phyloP scores from a whole-genome alignment of 2,797 vertebrate genomes.

The Oryzias dopingdopingensis region DNA sequence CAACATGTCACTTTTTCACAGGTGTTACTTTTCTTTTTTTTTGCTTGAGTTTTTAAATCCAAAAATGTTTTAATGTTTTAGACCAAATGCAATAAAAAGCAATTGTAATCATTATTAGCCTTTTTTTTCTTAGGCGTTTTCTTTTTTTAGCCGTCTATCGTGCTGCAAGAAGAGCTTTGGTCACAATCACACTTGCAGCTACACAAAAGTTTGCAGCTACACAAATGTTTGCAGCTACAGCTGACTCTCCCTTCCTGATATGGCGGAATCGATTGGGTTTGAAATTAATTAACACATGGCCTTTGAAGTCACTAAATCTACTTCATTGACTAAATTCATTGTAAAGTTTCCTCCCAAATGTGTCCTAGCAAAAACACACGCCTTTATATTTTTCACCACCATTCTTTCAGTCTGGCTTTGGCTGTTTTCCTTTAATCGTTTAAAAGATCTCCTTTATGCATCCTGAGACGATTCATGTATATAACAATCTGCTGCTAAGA shows the following conservation, averaged over 20 bases:
- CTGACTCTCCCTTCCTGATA: constrained; percentile 43
- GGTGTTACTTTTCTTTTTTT: constrained; percentile 14
- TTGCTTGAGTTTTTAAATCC: background rate
- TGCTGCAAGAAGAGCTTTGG: background rate
- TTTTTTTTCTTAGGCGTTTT: background rate
- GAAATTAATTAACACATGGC: constrained; percentile 74
- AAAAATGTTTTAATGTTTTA: constrained; percentile 1
- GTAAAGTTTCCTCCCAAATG: constrained; percentile 54
- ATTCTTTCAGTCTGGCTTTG: constrained; percentile 41
- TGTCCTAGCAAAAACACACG: constrained; percentile 33
- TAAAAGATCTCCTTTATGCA: constrained; percentile 22
- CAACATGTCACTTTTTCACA: constrained; percentile 9
- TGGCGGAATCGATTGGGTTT: constrained; percentile 67
- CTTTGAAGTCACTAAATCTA: constrained; percentile 74
- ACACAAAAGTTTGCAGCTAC: constrained; percentile 7
- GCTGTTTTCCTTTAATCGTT: constrained; percentile 27
- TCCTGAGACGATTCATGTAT: background rate
- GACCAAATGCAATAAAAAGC: background rate
- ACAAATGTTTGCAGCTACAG: constrained; percentile 13
- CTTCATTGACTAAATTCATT: constrained; percentile 56
- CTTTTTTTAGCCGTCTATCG: background rate
- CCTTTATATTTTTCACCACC: constrained; percentile 31
- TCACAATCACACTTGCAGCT: constrained; percentile 5
- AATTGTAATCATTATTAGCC: background rate
- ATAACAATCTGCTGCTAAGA: background rate